Conservation (phyloP, 2,113 vertebrate genomes). For the Anguilla japonica region DNA sequence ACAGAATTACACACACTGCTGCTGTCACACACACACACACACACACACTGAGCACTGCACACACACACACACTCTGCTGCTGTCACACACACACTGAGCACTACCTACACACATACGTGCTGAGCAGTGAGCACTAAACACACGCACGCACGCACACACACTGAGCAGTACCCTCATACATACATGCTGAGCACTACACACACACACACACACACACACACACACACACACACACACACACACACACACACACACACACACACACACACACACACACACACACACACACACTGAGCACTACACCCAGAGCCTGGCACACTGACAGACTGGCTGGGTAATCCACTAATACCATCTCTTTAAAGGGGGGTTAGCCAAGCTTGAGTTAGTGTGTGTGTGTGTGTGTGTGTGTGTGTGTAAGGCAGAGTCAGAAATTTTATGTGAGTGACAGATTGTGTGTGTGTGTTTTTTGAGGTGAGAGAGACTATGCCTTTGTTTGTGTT, state of each 20-base stretch:
- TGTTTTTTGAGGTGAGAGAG: no score
- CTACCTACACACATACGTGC: neutral
- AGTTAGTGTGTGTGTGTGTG: neutral
- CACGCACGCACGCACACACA: neutral
- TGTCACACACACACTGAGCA: no score
- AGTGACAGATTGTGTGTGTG: no score
- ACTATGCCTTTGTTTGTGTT: constrained; percentile 28
- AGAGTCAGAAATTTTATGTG: no score
- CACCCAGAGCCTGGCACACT: neutral
- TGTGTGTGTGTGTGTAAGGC: constrained; percentile 26
- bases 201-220: neutral
- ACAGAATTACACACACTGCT: constrained; percentile 52
- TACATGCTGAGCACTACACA: neutral
- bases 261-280: neutral
- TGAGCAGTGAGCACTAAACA: neutral
- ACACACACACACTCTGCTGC: neutral
- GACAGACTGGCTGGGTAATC: neutral
- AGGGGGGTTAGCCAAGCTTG: neutral
- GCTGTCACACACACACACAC: constrained; percentile 19
- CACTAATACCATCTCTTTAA: constrained; percentile 1
- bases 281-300: neutral
- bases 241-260: neutral
- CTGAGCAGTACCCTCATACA: neutral
- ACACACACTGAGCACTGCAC: constrained; percentile 14
- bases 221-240: neutral